Percentiles rank a stretch among this genome's conserved stretches.
phyloP scores from a whole-genome alignment of 2,888 invertebrate species.

The Timandra comae region DNA sequence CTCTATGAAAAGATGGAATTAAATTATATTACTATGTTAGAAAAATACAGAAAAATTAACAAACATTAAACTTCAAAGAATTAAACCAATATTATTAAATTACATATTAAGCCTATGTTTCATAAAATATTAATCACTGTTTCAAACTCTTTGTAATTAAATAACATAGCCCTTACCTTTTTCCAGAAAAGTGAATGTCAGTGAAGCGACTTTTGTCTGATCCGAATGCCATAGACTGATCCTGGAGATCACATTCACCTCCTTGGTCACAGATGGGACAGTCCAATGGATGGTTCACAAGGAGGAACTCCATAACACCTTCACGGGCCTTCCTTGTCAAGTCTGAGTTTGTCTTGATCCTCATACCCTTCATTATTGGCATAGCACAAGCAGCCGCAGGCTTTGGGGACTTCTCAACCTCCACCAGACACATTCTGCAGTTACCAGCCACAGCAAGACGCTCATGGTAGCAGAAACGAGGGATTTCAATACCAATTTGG shows the following conservation, averaged over 20 bases:
- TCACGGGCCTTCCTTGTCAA: slow-evolving; percentile 85
- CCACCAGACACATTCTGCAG: slow-evolving; percentile 99
- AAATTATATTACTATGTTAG: too few relatives aligned
- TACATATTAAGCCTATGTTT: too few relatives aligned
- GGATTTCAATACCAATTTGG: slow-evolving; percentile 96
- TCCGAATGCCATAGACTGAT: slow-evolving; percentile 99
- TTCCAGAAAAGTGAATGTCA: slow-evolving; percentile 93
- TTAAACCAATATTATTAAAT: too few relatives aligned
- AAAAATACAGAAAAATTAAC: too few relatives aligned
- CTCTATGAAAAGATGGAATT: too few relatives aligned
- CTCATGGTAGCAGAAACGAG: slow-evolving; percentile 99
- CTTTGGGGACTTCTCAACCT: slow-evolving; percentile 98
- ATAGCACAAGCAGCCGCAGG: slow-evolving; percentile 99
- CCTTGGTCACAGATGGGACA: slow-evolving; percentile 99
- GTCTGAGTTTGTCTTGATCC: slow-evolving; percentile 97
- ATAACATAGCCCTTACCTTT: slow-evolving; percentile 78
- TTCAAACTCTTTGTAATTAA: too few relatives aligned
- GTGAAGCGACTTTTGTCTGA: slow-evolving; percentile 95
- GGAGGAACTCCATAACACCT: slow-evolving; percentile 98
- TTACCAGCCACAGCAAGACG: slow-evolving; percentile 98
- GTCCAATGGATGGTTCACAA: slow-evolving; percentile 99
- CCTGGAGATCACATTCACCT: slow-evolving; percentile 95
- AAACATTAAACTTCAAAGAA: too few relatives aligned
- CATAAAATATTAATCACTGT: too few relatives aligned
- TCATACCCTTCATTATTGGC: slow-evolving; percentile 99